Evolutionary conservation across 2,888 invertebrate genomes (phyloP), one percentile per base, ranked within the genome.

Genomic region (Cheilosia grossa): DNA sequence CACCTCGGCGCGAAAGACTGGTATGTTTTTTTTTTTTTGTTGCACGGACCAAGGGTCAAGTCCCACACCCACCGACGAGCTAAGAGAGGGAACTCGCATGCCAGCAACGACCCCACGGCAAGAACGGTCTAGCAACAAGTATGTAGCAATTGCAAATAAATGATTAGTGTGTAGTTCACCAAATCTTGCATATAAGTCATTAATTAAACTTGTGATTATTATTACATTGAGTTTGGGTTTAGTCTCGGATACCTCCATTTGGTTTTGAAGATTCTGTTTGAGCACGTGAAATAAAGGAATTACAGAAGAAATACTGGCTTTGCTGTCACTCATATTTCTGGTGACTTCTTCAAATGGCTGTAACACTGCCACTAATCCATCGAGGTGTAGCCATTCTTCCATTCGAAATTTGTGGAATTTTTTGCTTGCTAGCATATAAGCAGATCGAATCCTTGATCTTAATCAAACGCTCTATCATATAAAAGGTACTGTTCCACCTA

Each of bases 351-450:
- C 42, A 67, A 56, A 54, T 40, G 54, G 42, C 53, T 53, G 42
- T 53, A 67, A 42, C 54, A 67, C 17, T 42, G 54, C 17, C 54
- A 54, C 67, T 10, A 67, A 67, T 67, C 42, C 54, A 54, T 69
- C 33, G 47, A 69, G 56, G 19, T 69, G 56, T 47, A 69, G 47
- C 69, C 44, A 56, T 21, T 69, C 44, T 69, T 69, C 47, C 4
- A 9, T 33, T 33, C 30, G 19, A 67, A 56, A 56, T 21, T 69
- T 69, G 44, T 69, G 42, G 42, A 54, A 67, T 67, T 24, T 40
- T 66, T 49, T 37, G 64, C 49, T 49, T 63, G 49, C 49, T 63
- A 49, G 54, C 67, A 54, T 67, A 67, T 54, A 67, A 30, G 27
- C 54, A 67, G 54, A 67, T 42, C 42, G 42, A 67, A 54, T 69